Base-by-base conservation (phyloP, 2,888 invertebrate genomes). In the Leptodirus hochenwartii region DNA sequence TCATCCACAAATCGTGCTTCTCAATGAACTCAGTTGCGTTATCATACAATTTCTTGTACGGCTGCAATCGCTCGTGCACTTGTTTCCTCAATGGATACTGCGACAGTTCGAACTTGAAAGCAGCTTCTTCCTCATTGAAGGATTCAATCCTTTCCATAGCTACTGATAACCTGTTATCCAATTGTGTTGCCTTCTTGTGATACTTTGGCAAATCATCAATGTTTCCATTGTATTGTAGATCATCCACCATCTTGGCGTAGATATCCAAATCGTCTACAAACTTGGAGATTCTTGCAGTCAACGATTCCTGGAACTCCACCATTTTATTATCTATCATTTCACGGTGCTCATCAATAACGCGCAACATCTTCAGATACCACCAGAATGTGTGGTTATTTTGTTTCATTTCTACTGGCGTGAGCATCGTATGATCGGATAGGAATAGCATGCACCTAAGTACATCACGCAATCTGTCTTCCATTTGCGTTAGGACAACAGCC, bases 81-180 rank as follows among this genome's bases (percentile, higher is more conserved):
- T 66, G 56, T 53, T 85, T 82, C 36, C 91, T 64, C 37, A 80
- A 62, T 0, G 90, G 87, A 59, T 93, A 95, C 41, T 80, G 76
- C 0, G 91, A 85, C 5, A 75, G 50, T 46, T 88, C 81, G 72
- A 81, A 90, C 8, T 78, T 82, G 48, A 79, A 93, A 11, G 88
- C 68, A 16, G 66, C 60, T 50, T 95, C 95, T 51, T 95, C 93
- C 47, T 76, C 77, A 50, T 95, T 95, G 44, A 95, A 88, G 34
- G 71, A 68, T 44, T 88, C 84, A 37, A 91, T 85, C 35, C 66
- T 72, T 25, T 69, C 65, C 54, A 85, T 69, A 3, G 88, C 91
- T 3, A 59, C 51, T 25, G 72, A 56, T 47, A 45, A 63, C 62
- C 69, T 67, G 31, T 69, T 65, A 49, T 90, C 82, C 17, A 95